Evolutionary conservation across 2,888 invertebrate genomes (phyloP).

Genomic region (Papilio gigon): DNA sequence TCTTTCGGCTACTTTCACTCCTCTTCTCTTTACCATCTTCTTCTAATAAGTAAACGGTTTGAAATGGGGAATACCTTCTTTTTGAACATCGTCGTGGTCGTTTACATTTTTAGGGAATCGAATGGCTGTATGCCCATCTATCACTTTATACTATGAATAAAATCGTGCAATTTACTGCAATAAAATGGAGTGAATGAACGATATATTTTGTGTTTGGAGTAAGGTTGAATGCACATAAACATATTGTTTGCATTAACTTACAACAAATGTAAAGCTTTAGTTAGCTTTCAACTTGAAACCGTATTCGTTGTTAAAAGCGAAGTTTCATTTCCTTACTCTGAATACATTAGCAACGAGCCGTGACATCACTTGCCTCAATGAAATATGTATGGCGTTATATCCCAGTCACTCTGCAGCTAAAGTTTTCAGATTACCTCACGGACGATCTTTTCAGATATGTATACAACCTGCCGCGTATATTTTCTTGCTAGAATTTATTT

Average conservation of each 20-base stretch:
- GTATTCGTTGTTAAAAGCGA: constrained; percentile 18
- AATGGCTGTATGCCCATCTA: no score
- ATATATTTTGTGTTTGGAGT: no score
- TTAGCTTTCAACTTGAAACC: constrained; percentile 4
- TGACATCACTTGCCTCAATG: constrained; percentile 19
- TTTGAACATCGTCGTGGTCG: no score
- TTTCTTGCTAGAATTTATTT: constrained; percentile 18
- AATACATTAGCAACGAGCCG: constrained; percentile 1
- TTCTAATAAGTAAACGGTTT: no score
- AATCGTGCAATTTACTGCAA: no score
- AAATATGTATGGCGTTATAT: constrained; percentile 28
- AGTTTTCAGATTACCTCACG: constrained; percentile 36
- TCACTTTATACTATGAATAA: no score
- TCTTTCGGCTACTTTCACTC: no score
- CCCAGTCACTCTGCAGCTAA: constrained; percentile 18
- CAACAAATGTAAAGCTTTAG: background rate
- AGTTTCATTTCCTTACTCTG: constrained; percentile 10
- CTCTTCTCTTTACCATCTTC: no score
- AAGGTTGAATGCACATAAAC: background rate
- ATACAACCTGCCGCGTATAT: constrained; percentile 17
- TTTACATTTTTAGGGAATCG: no score
- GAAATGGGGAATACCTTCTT: no score
- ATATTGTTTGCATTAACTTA: background rate
- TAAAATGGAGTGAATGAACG: no score
- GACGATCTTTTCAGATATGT: constrained; percentile 26